Evolutionary conservation across 1,140 invertebrate species (phyloP).

Genomic region (Drosophila ironensis): DNA sequence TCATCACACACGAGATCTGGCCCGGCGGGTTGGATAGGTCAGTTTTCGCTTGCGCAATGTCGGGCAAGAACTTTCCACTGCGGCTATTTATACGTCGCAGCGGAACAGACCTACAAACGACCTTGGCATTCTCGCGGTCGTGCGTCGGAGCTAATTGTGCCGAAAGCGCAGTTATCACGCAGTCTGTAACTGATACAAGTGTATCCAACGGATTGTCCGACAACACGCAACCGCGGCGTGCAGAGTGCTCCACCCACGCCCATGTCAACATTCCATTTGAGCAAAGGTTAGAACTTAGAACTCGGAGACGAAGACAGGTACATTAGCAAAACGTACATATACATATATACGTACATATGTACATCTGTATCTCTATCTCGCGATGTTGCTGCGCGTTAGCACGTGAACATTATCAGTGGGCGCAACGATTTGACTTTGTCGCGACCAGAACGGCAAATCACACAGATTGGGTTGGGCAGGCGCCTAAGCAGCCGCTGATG

Average conservation of each 20-base stretch:
- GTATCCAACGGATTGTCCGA: constrained; percentile 29
- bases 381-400: constrained; percentile 27
- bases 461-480: constrained; percentile 14
- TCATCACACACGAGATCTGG: constrained; percentile 33
- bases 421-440: constrained; percentile 27
- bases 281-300: constrained; percentile 9
- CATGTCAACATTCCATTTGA: constrained; percentile 27
- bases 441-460: constrained; percentile 24
- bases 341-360: neutral
- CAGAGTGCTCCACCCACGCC: constrained; percentile 31
- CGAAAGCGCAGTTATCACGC: constrained; percentile 49
- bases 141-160: constrained; percentile 19
- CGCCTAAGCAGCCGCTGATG: neutral
- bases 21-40: constrained; percentile 64
- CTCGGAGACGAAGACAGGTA: neutral
- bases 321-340: no score
- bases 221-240: constrained; percentile 54
- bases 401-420: constrained; percentile 65
- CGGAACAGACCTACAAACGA: constrained; percentile 66
- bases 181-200: constrained; percentile 43
- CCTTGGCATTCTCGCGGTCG: constrained; percentile 44
- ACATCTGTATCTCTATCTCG: constrained; percentile 23
- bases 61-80: constrained; percentile 32
- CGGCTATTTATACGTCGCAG: constrained; percentile 47
- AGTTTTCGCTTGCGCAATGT: constrained; percentile 44